Base-by-base conservation (phyloP, 2,113 vertebrate genomes). In the Misgurnus mizolepis region DNA sequence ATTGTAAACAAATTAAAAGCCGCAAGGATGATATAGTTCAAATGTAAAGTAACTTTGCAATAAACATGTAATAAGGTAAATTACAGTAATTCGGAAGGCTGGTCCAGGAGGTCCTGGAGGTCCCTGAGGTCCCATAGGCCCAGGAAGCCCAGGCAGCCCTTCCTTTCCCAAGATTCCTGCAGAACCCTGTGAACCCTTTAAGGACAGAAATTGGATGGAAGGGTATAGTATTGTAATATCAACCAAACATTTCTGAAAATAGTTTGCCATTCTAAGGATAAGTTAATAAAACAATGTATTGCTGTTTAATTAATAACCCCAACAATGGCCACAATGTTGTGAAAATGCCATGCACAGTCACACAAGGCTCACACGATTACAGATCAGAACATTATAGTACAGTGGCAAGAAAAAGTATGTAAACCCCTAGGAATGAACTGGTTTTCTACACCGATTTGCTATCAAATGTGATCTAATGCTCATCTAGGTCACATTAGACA, bases 41-140 rank as follows among this genome's bases (percentile, higher is more conserved):
- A 72, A 40, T 34, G 27, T 50, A 50, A 50, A 49, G 47, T 49
- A 49, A 12, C 8, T 50, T 50, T 50, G 10, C 12, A 50, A 50
- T 12, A 4, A 12, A 50, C 27, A 34, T 34, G 27, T 34, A 17
- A 17, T 56, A 0, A 61, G n/a, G 17, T 39, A 22, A 15, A 9
- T 76, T 53, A 68, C 55, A 81, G 15, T 27, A 40, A 96, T 95
- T 0, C 87, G 84, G 0, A 93, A 87, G 45, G 56, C 68, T 34
- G 86, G 89, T 0, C 95, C 95, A 0, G 97, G 95, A 0, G 92
- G 95, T 0, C 96, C 96, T 0, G 93, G 90, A 3, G 81, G 94
- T 41, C 97, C 97, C 1, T 85, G 89, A 0, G 96, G 96, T 84
- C 97, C 97, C 0, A 94, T 91, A 0, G 96, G 95, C 34, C 97